Conservation (phyloP, 2,113 vertebrate genomes). For the Crocuta crocuta region DNA sequence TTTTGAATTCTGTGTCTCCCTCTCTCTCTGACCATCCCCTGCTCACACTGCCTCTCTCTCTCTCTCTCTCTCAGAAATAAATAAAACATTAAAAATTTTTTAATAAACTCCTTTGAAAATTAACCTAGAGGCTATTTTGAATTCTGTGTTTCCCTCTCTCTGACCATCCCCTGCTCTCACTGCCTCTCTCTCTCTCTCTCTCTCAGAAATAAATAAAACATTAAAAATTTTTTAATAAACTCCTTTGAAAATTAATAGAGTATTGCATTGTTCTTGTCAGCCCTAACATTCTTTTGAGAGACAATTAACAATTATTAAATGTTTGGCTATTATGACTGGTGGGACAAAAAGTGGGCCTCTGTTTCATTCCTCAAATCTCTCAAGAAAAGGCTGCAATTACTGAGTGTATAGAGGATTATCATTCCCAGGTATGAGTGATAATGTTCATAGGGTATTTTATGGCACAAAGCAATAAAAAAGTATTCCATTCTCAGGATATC, state of each 20-base stretch:
- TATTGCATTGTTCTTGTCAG: not conserved
- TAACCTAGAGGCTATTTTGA: too few species aligned
- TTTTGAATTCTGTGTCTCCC: too few species aligned
- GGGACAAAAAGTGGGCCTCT: not conserved
- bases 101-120: too few species aligned
- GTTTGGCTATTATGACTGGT: not conserved
- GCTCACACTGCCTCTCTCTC: too few species aligned
- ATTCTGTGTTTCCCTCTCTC: too few species aligned
- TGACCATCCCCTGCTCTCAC: too few species aligned
- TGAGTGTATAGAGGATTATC: not conserved
- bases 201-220: too few species aligned
- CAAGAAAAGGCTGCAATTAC: constrained; percentile 23
- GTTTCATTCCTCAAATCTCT: constrained; percentile 20
- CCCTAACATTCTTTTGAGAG: not conserved
- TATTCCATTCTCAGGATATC: not conserved
- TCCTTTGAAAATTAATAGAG: not conserved
- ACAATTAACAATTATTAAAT: not conserved
- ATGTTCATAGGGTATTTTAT: not conserved
- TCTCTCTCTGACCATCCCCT: too few species aligned
- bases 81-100: too few species aligned
- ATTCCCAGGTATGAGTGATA: not conserved
- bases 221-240: too few species aligned
- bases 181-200: too few species aligned
- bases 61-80: too few species aligned
- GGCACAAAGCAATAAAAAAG: not conserved